Percentiles rank a stretch among this genome's conserved stretches.
Conservation (phyloP, 2,113 vertebrate genomes). For the Nannobrachium achirus region DNA sequence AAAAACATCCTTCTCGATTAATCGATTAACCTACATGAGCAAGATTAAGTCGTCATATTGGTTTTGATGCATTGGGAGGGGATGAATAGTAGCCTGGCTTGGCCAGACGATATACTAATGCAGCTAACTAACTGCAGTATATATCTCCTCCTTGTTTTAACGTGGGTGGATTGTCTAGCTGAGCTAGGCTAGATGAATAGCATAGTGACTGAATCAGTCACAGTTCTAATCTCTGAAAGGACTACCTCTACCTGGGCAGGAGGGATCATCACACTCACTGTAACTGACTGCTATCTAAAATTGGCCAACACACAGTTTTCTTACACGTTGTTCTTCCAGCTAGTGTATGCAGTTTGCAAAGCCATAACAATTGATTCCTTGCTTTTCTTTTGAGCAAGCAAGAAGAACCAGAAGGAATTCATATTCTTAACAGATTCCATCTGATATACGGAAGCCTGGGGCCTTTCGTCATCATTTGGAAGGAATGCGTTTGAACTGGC, state of each 20-base stretch:
- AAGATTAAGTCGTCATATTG: no score
- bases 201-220: slow-evolving; percentile 36
- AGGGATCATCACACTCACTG: slow-evolving; percentile 6
- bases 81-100: no score
- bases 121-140: no score
- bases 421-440: slow-evolving; percentile 25
- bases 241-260: not conserved
- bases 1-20: no score
- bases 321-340: not conserved
- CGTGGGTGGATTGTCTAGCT: no score
- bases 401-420: slow-evolving; percentile 33
- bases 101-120: no score
- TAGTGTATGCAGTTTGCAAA: not conserved
- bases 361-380: not conserved
- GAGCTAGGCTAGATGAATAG: no score
- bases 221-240: slow-evolving; percentile 25
- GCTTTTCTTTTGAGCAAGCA: not conserved
- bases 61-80: no score
- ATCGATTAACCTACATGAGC: no score
- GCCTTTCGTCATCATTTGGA: slow-evolving; percentile 27
- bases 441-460: slow-evolving; percentile 3
- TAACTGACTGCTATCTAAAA: not conserved
- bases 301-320: not conserved
- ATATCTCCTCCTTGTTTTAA: no score
- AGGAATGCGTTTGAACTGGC: slow-evolving; percentile 24